phyloP scores from a whole-genome alignment of 2,797 vertebrate species.

The Toxotes lorentzi region DNA sequence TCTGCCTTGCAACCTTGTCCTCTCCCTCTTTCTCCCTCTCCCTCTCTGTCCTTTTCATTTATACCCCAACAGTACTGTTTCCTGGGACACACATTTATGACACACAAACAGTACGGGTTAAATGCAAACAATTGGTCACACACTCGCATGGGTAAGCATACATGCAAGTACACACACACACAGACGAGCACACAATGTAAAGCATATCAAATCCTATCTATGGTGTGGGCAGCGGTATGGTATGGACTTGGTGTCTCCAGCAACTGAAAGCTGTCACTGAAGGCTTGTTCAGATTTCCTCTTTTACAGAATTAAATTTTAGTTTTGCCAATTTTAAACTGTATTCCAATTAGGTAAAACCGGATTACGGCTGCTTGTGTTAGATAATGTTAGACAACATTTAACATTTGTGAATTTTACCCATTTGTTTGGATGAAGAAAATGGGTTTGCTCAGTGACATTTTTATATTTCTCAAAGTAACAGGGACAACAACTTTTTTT shows the following conservation, averaged over 20 bases:
- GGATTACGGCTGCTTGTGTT: neutral
- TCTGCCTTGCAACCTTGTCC: neutral
- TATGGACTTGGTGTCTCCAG: neutral
- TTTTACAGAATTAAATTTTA: neutral
- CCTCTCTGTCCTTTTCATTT: neutral
- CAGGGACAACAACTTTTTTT: neutral
- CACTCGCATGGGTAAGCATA: neutral
- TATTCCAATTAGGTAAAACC: neutral
- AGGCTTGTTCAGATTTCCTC: neutral
- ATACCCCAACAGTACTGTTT: conserved; percentile 10
- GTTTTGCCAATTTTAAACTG: neutral
- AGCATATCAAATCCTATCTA: neutral
- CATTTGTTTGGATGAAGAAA: neutral
- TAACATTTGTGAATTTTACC: neutral
- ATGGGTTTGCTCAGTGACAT: too few relatives aligned
- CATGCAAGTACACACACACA: neutral
- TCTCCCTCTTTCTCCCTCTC: neutral
- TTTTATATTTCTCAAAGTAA: neutral
- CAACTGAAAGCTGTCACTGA: neutral
- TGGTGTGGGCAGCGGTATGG: neutral
- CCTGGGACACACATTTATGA: conserved; percentile 11
- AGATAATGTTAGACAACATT: neutral
- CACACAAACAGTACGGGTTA: conserved; percentile 10
- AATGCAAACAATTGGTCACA: conserved; percentile 2
- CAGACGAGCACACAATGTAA: neutral